phyloP scores from a whole-genome alignment of 2,113 vertebrate species.

The Alligator sinensis region DNA sequence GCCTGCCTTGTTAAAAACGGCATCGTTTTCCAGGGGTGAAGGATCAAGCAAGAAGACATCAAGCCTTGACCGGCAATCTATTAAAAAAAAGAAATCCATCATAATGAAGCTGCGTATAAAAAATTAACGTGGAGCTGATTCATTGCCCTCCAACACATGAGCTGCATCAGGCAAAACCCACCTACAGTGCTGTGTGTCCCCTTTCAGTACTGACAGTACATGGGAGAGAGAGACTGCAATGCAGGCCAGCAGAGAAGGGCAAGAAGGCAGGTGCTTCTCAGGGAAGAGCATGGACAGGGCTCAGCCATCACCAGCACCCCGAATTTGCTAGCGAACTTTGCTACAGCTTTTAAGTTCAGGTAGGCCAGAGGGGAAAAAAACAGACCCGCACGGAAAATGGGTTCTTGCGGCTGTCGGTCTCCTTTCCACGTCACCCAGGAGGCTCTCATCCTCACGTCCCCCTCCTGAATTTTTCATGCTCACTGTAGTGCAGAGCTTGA shows the following conservation, averaged over 20 bases:
- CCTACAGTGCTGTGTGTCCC: neutral
- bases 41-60: neutral
- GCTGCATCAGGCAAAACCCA: neutral
- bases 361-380: neutral
- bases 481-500: neutral
- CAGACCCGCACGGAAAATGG: neutral
- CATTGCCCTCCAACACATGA: neutral
- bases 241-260: neutral
- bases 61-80: neutral
- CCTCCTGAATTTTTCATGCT: neutral
- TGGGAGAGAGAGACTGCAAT: neutral
- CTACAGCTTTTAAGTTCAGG: neutral
- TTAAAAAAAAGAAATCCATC: neutral
- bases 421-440: neutral
- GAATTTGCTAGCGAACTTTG: neutral
- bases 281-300: neutral
- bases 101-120: neutral
- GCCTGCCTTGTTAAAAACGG: slow-evolving; percentile 22
- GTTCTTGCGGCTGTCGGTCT: neutral
- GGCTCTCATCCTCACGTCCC: neutral
- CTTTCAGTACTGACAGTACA: neutral
- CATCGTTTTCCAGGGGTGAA: neutral
- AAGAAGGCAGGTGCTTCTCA: neutral
- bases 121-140: neutral
- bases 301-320: neutral